Evolutionary conservation across 2,888 invertebrate species (phyloP), one percentile per base, ranked within the genome.

Genomic region (Bhutanitis thaidina): DNA sequence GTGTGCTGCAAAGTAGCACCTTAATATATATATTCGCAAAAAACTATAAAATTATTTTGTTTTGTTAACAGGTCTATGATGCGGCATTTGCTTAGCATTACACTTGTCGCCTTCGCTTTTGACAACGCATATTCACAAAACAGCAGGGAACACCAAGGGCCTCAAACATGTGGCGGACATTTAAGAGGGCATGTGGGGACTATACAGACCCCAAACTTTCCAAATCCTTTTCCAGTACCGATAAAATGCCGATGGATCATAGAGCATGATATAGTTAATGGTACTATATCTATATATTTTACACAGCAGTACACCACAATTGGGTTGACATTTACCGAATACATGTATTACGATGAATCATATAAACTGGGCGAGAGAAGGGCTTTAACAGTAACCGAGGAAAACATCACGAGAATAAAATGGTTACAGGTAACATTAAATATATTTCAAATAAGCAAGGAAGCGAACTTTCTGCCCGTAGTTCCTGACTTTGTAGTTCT

Each of bases 211-310:
- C 97, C 97, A 0, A 93, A 94, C 72, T 97, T 97, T 72, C 97
- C 97, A 0, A 89, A 91, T 53, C 91, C 93, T 16, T 97, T 97
- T 77, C 90, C 92, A 5, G 94, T 95, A 36, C 97, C 97, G 12
- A 93, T 97, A 55, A 92, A 92, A 61, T 97, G 97, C 77, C 92
- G 93, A 62, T 97, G 97, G 97, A 91, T 97, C 52, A 95, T 97
- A 71, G 81, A 86, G 54, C 95, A 96, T 69, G 93, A 94, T n/a
- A 93, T 94, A 57, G 90, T 90, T 52, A 94, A 94, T 64, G 92
- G 93, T 8, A 93, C 94, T 44, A 96, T 97, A 69, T 92, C 95
- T 59, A 91, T 97, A 58, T 97, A 97, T 74, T 92, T 97, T 63
- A 97, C 96, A 1, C 97, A 97, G 72, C 92, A 96, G 64, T 97